A percentile compares a stretch with the other conserved stretches of the same genome.
Evolutionary conservation across 2,797 vertebrate genomes (phyloP).

Genomic region (Microctenopoma steveboyesi): DNA sequence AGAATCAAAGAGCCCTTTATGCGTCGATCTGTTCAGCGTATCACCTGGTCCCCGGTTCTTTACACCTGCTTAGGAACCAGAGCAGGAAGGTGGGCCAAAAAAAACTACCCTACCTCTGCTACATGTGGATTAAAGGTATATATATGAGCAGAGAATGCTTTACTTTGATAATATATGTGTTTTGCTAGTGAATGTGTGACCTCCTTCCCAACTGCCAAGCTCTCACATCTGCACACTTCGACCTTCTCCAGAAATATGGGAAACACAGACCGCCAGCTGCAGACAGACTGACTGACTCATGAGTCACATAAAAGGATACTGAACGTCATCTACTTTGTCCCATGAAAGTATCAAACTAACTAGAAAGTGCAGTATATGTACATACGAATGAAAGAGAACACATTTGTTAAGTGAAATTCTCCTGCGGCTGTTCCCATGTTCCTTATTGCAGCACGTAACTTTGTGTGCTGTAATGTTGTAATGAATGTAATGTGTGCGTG

Average conservation of each 20-base stretch:
- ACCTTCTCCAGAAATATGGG: slow-evolving; percentile 39
- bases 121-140: neutral
- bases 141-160: slow-evolving; percentile 11
- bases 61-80: slow-evolving; percentile 25
- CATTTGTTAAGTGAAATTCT: neutral
- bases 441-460: slow-evolving; percentile 4
- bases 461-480: too few relatives aligned
- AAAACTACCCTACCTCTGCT: slow-evolving; percentile 3
- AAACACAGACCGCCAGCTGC: slow-evolving; percentile 50
- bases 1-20: slow-evolving; percentile 75
- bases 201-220: slow-evolving; percentile 30
- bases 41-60: slow-evolving; percentile 47
- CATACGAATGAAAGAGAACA: neutral
- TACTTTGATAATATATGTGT: neutral
- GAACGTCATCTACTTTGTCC: neutral
- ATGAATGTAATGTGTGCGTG: too few relatives aligned
- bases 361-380: neutral
- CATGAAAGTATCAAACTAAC: neutral
- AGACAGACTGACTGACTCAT: slow-evolving; percentile 43
- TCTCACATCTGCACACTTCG: slow-evolving; percentile 31
- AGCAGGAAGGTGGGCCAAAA: slow-evolving; percentile 18
- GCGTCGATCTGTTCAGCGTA: slow-evolving; percentile 38
- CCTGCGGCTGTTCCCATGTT: neutral
- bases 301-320: slow-evolving; percentile 35
- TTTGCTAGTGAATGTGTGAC: slow-evolving; percentile 30